Evolutionary conservation across 2,797 vertebrate species (phyloP).

Genomic region (Gymnothorax reevesii): DNA sequence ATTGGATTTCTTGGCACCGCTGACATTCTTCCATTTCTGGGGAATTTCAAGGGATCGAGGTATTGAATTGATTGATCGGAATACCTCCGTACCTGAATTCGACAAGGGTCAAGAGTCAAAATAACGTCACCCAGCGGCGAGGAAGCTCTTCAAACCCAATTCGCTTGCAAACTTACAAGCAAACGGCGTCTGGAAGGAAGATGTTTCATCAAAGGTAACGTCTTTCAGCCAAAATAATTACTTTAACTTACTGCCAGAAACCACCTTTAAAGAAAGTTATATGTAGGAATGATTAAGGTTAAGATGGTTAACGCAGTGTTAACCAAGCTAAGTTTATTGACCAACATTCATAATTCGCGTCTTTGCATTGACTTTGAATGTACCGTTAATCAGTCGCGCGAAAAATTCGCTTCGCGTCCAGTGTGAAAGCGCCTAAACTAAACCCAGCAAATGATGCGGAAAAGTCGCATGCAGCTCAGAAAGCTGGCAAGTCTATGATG

Average conservation of each 20-base stretch:
- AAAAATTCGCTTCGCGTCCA: too few relatives aligned
- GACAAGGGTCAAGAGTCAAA: too few relatives aligned
- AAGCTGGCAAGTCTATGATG: rapidly evolving
- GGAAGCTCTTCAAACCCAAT: too few relatives aligned
- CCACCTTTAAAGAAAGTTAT: background rate
- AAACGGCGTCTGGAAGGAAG: background rate
- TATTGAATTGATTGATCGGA: too few relatives aligned
- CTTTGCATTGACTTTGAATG: background rate
- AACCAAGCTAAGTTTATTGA: background rate
- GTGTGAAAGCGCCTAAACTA: too few relatives aligned
- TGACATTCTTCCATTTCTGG: too few relatives aligned
- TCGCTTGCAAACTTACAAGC: background rate
- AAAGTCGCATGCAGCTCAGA: background rate
- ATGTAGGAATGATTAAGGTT: background rate
- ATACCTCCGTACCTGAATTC: too few relatives aligned
- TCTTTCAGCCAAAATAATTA: background rate
- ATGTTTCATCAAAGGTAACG: background rate
- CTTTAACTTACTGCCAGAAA: background rate
- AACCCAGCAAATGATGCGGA: background rate
- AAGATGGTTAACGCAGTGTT: background rate
- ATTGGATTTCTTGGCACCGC: too few relatives aligned
- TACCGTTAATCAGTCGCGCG: too few relatives aligned
- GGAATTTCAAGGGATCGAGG: too few relatives aligned
- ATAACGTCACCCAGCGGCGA: too few relatives aligned
- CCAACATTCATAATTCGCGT: background rate